Base-by-base conservation (phyloP, 2,888 invertebrate genomes). In the Strigamia transsilvanica region DNA sequence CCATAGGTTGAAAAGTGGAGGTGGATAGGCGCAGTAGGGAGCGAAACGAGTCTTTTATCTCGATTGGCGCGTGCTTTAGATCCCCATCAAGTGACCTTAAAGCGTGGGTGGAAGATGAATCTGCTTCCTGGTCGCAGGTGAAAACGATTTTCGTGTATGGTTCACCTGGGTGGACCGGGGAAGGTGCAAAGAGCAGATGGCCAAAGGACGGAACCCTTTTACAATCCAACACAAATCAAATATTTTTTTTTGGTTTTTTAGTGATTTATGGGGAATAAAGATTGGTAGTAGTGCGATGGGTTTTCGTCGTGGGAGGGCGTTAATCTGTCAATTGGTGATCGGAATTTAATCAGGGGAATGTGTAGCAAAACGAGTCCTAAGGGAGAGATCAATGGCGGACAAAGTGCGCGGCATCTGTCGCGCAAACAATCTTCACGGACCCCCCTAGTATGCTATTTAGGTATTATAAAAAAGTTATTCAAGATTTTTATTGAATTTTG, bases 311-410 rank as follows among this genome's bases (percentile, higher is more conserved):
- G 18, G 51, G 51, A 51, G 51, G 51, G 51, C 51, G 51, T 13
- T 51, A 10, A 51, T 51, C 51, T 51, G 51, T 51, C 51, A 51
- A 51, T 51, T 51, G 51, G 51, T 51, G 51, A 51, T 51, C 18
- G 51, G 51, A 51, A 51, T 51, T 51, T 51, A 51, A 51, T 51
- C 51, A 51, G 51, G 51, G 51, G 51, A 51, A 51, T 51, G 51
- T 51, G n/a, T 15, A 51, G 51, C n/a, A 51, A 51, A 51, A 51
- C 51, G 15, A 51, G 51, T 51, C 51, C 51, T 1, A 0, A 6
- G 51, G 51, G 51, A 51, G 51, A 51, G 51, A 51, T 51, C 51
- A 51, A 51, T 51, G 51, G 15, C 51, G 51, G 12, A 15, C 51
- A 51, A 51, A 51, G 51, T 51, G 51, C 15, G 51, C 51, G 15